These are phyloP conservation scores for Albula goreensis DNA, from an alignment of 2,113 vertebrate genomes.

Conservation along the genomic window DNA sequence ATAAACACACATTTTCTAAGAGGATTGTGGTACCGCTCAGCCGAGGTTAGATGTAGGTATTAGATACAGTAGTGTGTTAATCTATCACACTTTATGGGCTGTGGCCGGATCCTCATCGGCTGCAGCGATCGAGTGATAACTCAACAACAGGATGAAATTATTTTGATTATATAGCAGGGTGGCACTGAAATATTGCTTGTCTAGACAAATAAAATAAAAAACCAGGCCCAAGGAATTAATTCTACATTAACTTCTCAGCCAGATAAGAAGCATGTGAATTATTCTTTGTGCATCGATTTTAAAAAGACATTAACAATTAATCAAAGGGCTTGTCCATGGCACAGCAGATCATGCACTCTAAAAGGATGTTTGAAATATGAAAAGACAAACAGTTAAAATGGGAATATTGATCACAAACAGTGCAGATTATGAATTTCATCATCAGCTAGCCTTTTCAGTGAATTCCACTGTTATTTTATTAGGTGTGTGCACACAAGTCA, in stretches of 20 bases:
- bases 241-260: slow-evolving; percentile 15
- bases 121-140: neutral
- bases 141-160: neutral
- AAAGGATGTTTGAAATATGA: neutral
- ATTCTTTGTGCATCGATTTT: neutral
- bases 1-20: neutral
- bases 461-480: too few relatives aligned
- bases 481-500: neutral
- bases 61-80: slow-evolving; percentile 22
- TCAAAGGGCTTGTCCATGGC: neutral
- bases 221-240: slow-evolving; percentile 13
- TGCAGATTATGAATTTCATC: neutral
- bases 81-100: slow-evolving; percentile 18
- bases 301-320: slow-evolving; percentile 6
- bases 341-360: neutral
- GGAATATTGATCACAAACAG: neutral
- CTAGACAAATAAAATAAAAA: slow-evolving; percentile 12
- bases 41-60: slow-evolving; percentile 24
- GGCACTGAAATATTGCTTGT: slow-evolving; percentile 23
- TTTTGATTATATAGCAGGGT: slow-evolving; percentile 1
- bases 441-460: neutral
- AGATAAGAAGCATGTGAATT: slow-evolving; percentile 20
- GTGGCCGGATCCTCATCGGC: slow-evolving; percentile 8
- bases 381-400: neutral
- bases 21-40: slow-evolving; percentile 14